A percentile compares a stretch with the other conserved stretches of the same genome.
These are phyloP conservation scores for Dascyllus trimaculatus DNA, from an alignment of 2,113 vertebrate species.

Conservation along the genomic window DNA sequence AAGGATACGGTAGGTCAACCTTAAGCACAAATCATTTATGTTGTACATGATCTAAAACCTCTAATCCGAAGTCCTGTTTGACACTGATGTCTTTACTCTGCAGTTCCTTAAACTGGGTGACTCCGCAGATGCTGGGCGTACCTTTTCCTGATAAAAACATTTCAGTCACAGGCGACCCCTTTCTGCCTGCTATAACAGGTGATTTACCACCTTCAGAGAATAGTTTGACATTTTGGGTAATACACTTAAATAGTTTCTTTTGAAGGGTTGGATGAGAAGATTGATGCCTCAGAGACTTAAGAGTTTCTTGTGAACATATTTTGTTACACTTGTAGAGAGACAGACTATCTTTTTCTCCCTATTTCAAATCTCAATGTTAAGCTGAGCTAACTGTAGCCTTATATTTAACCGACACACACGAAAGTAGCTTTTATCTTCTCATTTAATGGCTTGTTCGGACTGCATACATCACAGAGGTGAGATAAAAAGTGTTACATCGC, in stretches of 20 bases:
- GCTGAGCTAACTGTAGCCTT: background rate
- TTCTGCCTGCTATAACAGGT: slow-evolving; percentile 83
- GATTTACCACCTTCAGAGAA: slow-evolving; percentile 5
- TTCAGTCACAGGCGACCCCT: slow-evolving; percentile 76
- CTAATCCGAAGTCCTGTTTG: background rate
- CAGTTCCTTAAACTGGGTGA: slow-evolving; percentile 87
- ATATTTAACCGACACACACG: background rate
- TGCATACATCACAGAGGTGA: no score
- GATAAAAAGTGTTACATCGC: no score
- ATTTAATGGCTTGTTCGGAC: no score
- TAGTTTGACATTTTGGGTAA: background rate
- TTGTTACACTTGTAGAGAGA: background rate
- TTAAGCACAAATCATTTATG: background rate
- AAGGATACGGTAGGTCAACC: slow-evolving; percentile 80
- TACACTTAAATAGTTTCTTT: background rate
- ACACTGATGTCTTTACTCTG: slow-evolving; percentile 24
- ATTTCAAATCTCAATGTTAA: no score
- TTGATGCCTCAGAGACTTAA: background rate
- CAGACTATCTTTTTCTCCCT: background rate
- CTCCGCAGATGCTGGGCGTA: slow-evolving; percentile 84
- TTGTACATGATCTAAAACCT: background rate
- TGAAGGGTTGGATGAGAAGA: background rate
- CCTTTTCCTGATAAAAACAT: slow-evolving; percentile 76
- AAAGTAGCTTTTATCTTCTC: background rate
- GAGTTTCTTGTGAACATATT: background rate